phyloP scores from a whole-genome alignment of 2,113 vertebrate genomes.

The Nipponia nippon region DNA sequence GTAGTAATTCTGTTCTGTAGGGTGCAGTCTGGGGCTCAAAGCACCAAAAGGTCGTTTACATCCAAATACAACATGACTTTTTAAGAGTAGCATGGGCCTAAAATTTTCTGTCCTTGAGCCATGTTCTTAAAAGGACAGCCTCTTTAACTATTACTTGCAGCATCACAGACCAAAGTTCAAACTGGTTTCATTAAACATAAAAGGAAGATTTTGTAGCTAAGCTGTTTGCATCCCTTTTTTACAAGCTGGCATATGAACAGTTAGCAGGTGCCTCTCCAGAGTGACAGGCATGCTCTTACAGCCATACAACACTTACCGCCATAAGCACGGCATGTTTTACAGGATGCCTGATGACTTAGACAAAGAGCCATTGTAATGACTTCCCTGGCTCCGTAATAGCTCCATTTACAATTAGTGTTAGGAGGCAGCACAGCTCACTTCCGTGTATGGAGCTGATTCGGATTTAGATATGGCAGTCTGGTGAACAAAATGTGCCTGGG shows the following conservation, averaged over 20 bases:
- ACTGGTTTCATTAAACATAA: conserved; percentile 12
- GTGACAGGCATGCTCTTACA: conserved; percentile 46
- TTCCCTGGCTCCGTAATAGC: background rate
- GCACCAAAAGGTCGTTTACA: background rate
- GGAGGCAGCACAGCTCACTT: background rate
- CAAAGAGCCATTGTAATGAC: background rate
- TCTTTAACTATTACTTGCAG: background rate
- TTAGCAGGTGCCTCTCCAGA: conserved; percentile 65
- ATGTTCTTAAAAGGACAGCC: background rate
- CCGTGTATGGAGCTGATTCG: fast-evolving
- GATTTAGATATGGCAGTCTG: background rate
- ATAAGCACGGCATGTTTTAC: conserved; percentile 60
- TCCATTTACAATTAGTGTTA: background rate
- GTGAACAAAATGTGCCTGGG: background rate
- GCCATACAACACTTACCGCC: conserved; percentile 25
- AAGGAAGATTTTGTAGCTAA: conserved; percentile 44
- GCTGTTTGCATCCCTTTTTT: conserved; percentile 41
- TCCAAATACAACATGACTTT: background rate
- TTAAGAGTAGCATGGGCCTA: background rate
- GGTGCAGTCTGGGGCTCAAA: background rate
- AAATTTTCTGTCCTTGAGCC: background rate
- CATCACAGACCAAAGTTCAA: conserved; percentile 11
- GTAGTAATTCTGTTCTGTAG: background rate
- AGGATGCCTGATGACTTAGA: conserved; percentile 49
- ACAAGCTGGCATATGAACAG: conserved; percentile 60